Base-by-base conservation (phyloP, 2,797 vertebrate species). In the Galago senegalensis region DNA sequence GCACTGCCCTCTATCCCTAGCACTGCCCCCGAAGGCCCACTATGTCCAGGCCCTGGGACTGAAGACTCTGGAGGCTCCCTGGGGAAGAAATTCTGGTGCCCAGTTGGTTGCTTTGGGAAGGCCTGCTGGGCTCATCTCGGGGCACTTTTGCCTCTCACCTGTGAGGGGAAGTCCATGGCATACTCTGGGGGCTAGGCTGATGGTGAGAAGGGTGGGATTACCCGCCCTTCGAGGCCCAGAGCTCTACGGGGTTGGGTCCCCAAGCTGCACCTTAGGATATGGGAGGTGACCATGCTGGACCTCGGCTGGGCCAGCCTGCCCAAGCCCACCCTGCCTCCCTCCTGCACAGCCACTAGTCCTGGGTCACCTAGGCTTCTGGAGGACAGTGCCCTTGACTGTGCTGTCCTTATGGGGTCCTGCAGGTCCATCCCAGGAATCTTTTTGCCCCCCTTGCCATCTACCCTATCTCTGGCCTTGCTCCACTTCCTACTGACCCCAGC, bases 101-200 rank as follows among this genome's bases (percentile, higher is more conserved):
- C 3, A 23, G 58, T 21, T 83, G 79, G 80, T 43, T 18, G 14
- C 40, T 27, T 31, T 16, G 43, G n/a, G 56, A 34, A 16, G 40
- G 34, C 21, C 10, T 27, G 43, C 31, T 53, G 70, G 17, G 5
- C 70, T 43, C 18, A 0, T 1, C n/a, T 16, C 8, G 17, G 25
- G 10, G 61, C 14, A 12, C 40, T 12, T 23, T 40, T 0, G 21
- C 21, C 27, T 3, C 25, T 80, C n/a, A 9, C 17, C 37, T 56
- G 58, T 3, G 23, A 2, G 9, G 6, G n/a, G 16, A 11, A 18
- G 17, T 14, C 12, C 65, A 14, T 31, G 7, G 31, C 1, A 20
- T 0, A 1, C 37, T 34, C 56, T 72, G 8, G 0, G 34, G 20
- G 3, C 49, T 12, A 1, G 3, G 65, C 60, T 10, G 1, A 9